Conservation (phyloP, 2,797 vertebrate genomes). For the Erithacus rubecula region DNA sequence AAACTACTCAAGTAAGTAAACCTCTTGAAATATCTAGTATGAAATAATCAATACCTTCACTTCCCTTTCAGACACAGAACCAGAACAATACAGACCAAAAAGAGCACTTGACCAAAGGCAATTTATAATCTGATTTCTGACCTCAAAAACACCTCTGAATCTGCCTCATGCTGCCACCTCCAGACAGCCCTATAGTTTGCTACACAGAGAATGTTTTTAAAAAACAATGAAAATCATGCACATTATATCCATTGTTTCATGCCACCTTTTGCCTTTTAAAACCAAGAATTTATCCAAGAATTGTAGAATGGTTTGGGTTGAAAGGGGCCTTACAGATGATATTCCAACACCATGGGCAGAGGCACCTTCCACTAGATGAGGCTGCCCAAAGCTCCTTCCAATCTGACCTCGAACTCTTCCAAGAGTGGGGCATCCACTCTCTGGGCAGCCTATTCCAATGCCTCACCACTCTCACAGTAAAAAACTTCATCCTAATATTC, state of each 20-base stretch:
- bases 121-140: not conserved
- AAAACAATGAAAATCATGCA: not conserved
- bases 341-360: not conserved
- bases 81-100: not conserved
- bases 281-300: not conserved
- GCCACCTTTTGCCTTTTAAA: not conserved
- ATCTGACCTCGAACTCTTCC: not conserved
- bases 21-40: not conserved
- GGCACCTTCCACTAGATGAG: not conserved
- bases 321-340: not conserved
- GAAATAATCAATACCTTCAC: not conserved
- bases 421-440: not conserved
- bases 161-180: not conserved
- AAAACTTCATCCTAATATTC: not conserved
- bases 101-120: accelerated
- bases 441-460: not conserved
- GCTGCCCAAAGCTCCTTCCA: not conserved
- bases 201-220: not conserved
- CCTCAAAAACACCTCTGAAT: not conserved
- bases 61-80: not conserved
- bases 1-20: not conserved
- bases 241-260: not conserved
- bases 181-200: not conserved
- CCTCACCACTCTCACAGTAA: not conserved
- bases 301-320: not conserved